Base-by-base conservation (phyloP, 1,140 invertebrate species). In the Danaus melanippus region DNA sequence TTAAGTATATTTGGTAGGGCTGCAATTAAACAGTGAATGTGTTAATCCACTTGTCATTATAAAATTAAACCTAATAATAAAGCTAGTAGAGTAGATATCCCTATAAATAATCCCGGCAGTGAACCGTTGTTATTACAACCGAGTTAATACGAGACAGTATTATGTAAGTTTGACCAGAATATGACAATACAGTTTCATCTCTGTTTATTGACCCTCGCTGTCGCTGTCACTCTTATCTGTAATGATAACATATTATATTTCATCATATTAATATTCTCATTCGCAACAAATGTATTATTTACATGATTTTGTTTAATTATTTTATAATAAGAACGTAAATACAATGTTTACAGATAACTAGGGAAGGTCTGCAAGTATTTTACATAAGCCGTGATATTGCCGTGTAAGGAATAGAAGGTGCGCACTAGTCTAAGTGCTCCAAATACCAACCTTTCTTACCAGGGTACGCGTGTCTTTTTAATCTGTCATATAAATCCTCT, bases 391-490 rank as follows among this genome's bases (percentile, higher is more conserved):
- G 21, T 32, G 21, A 32, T 54, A 60, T 66, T 57, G 74, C 77
- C 80, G 77, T 74, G 62, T 55, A 55, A 57, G 58, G 63, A 68
- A 64, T 62, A 44, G 54, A 67, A 66, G 58, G 68, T 74, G 74
- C 55, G 71, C 67, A 80, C 72, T 77, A 81, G 58, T 63, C 73
- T 80, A 81, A 72, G 80, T 86, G 79, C 81, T 60, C 60, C 60
- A 66, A 73, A 73, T 84, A 84, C 84, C 83, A 87, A 95, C 95
- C 95, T 95, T 97, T 98, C 88, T 97, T 97, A 86, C 96, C 96
- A 55, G 95, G 94, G 86, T 97, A 98, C 76, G 96, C 96, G 88
- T 98, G 96, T 86, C 96, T 91, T 88, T 97, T 96, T 85, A 98
- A 90, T 89, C 96, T 92, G 87, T 98, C 96, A 81, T 98, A 98